Percentiles rank a stretch among this genome's conserved stretches.
Evolutionary conservation across 2,113 vertebrate species (phyloP).

Genomic region (Zapornia atra): DNA sequence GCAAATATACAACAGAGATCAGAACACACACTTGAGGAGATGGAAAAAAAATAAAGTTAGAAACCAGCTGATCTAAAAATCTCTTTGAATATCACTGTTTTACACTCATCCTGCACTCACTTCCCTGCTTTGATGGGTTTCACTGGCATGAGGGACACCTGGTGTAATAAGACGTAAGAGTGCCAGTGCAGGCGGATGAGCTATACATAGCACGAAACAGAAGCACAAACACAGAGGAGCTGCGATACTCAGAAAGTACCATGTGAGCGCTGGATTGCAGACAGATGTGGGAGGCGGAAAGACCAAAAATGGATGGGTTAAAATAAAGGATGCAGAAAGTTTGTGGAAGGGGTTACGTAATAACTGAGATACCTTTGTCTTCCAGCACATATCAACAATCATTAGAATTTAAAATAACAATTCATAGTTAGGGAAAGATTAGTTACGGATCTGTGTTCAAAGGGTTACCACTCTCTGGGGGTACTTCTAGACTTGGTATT

Average conservation of each 20-base stretch:
- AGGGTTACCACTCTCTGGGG: background rate
- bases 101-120: background rate
- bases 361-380: background rate
- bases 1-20: background rate
- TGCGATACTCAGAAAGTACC: slow-evolving; percentile 49
- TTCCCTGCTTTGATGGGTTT: background rate
- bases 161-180: background rate
- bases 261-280: slow-evolving; percentile 37
- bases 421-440: background rate
- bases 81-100: background rate
- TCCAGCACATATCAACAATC: background rate
- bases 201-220: slow-evolving; percentile 28
- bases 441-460: background rate
- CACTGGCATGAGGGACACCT: background rate
- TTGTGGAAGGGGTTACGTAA: background rate
- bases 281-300: slow-evolving; percentile 64
- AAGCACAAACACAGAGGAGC: slow-evolving; percentile 52
- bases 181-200: slow-evolving; percentile 17
- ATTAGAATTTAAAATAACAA: background rate
- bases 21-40: background rate
- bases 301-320: slow-evolving; percentile 42
- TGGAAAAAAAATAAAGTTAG: background rate
- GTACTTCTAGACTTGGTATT: background rate
- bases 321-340: slow-evolving; percentile 18
- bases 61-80: background rate